A percentile compares a stretch with the other conserved stretches of the same genome.
Conservation (phyloP, 2,888 invertebrate genomes). For the Heliconius charithonia region DNA sequence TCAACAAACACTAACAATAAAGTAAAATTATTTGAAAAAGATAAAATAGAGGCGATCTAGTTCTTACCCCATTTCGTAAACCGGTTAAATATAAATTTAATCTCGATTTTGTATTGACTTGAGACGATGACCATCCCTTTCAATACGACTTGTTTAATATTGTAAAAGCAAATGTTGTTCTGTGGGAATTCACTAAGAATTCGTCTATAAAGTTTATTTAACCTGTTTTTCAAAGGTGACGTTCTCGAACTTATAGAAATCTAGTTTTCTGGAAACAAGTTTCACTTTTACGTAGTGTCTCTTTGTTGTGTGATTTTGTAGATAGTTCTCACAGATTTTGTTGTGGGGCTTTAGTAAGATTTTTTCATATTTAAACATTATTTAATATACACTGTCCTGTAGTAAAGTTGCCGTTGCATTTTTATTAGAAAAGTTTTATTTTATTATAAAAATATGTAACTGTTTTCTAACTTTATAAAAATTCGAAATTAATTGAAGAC, state of each 20-base stretch:
- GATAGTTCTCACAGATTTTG: conserved; percentile 2
- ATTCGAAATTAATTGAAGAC: no score
- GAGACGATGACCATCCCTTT: conserved; percentile 52
- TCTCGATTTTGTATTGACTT: conserved; percentile 50
- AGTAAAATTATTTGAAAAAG: conserved; percentile 34
- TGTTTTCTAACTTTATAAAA: no score
- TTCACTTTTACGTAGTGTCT: conserved; percentile 19
- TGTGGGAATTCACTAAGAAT: conserved; percentile 62
- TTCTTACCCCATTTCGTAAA: conserved; percentile 41
- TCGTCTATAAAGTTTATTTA: conserved; percentile 50
- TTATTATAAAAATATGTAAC: background rate
- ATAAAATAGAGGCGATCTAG: conserved; percentile 35
- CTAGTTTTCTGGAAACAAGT: conserved; percentile 56
- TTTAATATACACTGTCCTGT: background rate
- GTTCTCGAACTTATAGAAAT: conserved; percentile 46
- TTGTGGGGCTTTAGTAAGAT: background rate
- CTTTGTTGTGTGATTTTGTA: background rate
- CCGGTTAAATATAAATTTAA: conserved; percentile 45
- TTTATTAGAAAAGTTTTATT: background rate
- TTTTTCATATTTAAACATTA: background rate
- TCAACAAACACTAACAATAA: conserved; percentile 6
- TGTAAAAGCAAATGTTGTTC: conserved; percentile 42
- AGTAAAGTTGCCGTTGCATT: no score
- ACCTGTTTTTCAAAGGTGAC: conserved; percentile 58
- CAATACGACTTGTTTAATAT: conserved; percentile 60